A percentile compares a stretch with the other conserved stretches of the same genome.
Evolutionary conservation across 2,797 vertebrate genomes (phyloP).

Genomic region (Avahi laniger): DNA sequence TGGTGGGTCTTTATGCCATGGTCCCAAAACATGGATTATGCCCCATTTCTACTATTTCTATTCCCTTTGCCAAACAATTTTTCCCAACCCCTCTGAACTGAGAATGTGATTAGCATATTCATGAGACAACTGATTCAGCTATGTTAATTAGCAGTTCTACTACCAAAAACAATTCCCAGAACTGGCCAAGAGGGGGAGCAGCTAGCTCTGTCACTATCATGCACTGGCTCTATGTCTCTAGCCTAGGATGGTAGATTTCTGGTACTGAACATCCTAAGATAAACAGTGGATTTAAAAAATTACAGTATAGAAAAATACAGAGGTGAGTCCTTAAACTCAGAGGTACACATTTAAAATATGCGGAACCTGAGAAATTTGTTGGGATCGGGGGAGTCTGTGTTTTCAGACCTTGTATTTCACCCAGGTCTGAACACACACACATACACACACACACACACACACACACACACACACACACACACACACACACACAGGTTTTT

Average conservation of each 20-base stretch:
- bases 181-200: conserved; percentile 72
- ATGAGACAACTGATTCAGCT: conserved; percentile 68
- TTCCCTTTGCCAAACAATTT: conserved; percentile 61
- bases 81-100: conserved; percentile 40
- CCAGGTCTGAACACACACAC: not conserved
- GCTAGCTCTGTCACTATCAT: conserved; percentile 44
- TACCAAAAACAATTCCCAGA: conserved; percentile 13
- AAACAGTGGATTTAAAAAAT: not conserved
- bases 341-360: not conserved
- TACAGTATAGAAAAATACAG: not conserved
- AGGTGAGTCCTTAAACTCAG: not conserved
- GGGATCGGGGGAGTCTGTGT: too few species aligned
- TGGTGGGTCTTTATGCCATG: conserved; percentile 25
- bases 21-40: conserved; percentile 57
- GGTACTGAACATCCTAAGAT: not conserved
- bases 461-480: not conserved
- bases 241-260: not conserved
- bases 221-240: not conserved
- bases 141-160: conserved; percentile 69
- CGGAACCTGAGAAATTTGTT: not conserved
- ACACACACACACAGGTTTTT: not conserved
- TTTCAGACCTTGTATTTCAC: not conserved
- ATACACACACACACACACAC: not conserved
- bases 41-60: conserved; percentile 46
- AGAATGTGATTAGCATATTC: conserved; percentile 72